Evolutionary conservation across 2,888 invertebrate genomes (phyloP).

Genomic region (Chrysodeixis includens): DNA sequence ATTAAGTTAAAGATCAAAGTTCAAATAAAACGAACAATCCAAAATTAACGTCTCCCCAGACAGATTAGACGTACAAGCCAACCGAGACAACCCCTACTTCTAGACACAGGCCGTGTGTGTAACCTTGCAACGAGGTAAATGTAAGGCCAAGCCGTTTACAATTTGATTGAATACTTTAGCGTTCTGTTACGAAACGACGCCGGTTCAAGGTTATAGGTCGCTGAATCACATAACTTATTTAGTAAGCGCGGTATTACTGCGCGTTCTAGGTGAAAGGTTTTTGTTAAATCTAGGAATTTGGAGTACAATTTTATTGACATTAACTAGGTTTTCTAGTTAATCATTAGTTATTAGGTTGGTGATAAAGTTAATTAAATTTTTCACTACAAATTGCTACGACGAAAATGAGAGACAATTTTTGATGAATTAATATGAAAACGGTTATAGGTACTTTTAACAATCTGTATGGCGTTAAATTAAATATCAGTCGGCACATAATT

Average conservation of each 20-base stretch:
- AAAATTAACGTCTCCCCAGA: constrained; percentile 6
- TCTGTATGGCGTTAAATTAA: no score
- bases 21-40: background rate
- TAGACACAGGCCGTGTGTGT: constrained; percentile 21
- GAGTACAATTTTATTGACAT: background rate
- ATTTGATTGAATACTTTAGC: constrained; percentile 57
- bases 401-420: no score
- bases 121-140: constrained; percentile 36
- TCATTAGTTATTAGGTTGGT: background rate
- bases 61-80: background rate
- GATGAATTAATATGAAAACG: no score
- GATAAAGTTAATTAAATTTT: background rate
- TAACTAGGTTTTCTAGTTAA: background rate
- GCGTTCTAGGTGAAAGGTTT: background rate
- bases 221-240: constrained; percentile 31
- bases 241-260: background rate
- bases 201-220: constrained; percentile 53
- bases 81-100: background rate
- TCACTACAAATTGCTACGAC: no score
- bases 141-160: constrained; percentile 46
- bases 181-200: constrained; percentile 35
- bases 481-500: no score
- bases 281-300: background rate
- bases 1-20: background rate
- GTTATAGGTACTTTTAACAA: no score